These are phyloP conservation scores for Limosa lapponica DNA, from an alignment of 2,797 vertebrate genomes.

Conservation along the genomic window DNA sequence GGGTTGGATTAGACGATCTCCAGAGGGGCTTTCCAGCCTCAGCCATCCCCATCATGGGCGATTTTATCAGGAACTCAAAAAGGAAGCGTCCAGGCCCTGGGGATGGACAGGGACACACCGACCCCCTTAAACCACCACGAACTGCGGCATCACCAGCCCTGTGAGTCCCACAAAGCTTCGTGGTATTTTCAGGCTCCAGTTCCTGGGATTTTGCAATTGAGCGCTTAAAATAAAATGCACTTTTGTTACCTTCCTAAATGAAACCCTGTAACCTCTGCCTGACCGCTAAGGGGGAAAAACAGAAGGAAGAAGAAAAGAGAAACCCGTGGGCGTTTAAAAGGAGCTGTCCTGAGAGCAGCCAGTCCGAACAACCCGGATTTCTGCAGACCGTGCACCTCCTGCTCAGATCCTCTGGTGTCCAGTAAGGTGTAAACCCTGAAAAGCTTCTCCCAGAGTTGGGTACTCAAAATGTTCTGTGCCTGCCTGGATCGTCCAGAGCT, in stretches of 20 bases:
- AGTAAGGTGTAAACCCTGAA: not conserved
- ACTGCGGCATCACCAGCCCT: not conserved
- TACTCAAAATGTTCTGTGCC: not conserved
- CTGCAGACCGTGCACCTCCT: not conserved
- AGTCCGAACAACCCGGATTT: not conserved
- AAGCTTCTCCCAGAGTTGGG: not conserved
- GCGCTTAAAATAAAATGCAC: not conserved
- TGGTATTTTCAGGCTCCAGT: not conserved
- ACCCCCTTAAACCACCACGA: not conserved
- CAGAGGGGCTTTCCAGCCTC: not conserved
- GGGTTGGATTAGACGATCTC: not conserved
- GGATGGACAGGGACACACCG: not conserved
- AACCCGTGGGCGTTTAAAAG: not conserved
- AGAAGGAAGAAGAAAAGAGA: not conserved
- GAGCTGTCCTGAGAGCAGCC: not conserved
- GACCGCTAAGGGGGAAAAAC: not conserved
- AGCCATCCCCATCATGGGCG: accelerated
- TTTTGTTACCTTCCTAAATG: not conserved
- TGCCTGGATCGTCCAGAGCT: not conserved
- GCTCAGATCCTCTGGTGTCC: not conserved
- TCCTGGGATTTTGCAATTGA: not conserved
- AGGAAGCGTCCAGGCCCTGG: not conserved
- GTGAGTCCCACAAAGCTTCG: accelerated
- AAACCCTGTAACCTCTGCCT: not conserved
- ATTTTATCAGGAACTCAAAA: not conserved